phyloP scores from a whole-genome alignment of 2,797 vertebrate species.

The Acipenser ruthenus region DNA sequence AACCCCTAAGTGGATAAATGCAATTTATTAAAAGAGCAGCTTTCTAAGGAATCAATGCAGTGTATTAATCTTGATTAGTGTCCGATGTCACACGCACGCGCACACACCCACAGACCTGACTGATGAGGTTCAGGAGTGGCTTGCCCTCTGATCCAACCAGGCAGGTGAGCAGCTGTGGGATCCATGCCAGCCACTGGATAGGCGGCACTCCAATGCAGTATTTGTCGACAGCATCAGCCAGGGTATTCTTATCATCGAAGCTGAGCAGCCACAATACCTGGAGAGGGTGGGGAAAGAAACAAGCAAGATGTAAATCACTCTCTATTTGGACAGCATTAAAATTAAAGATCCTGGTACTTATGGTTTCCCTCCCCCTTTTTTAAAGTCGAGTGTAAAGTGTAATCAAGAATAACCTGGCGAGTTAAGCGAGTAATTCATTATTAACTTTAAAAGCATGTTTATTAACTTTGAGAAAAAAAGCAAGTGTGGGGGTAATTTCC shows the following conservation, averaged over 20 bases:
- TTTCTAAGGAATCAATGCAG: slow-evolving; percentile 36
- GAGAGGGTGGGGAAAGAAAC: too few species aligned
- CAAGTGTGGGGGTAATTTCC: too few species aligned
- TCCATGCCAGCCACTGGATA: slow-evolving; percentile 98
- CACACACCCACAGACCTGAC: slow-evolving; percentile 64
- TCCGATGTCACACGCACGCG: slow-evolving; percentile 10
- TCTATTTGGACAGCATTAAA: too few species aligned
- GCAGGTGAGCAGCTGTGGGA: slow-evolving; percentile 93
- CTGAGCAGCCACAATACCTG: slow-evolving; percentile 96
- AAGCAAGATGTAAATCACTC: too few species aligned
- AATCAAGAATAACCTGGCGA: too few species aligned
- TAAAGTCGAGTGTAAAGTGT: too few species aligned
- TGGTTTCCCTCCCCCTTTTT: too few species aligned
- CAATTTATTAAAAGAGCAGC: slow-evolving; percentile 35
- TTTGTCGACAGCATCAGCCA: slow-evolving; percentile 94
- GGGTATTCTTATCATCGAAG: slow-evolving; percentile 93
- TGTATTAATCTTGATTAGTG: slow-evolving; percentile 49
- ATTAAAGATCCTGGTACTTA: too few species aligned
- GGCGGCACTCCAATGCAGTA: slow-evolving; percentile 95
- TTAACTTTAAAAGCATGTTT: too few species aligned
- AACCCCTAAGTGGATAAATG: slow-evolving; percentile 52
- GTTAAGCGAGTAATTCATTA: too few species aligned
- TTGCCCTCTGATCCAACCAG: slow-evolving; percentile 95
- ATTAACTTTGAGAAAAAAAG: too few species aligned
- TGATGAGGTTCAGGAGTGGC: slow-evolving; percentile 93